A percentile compares a stretch with the other conserved stretches of the same genome.
Conservation (phyloP, 1,140 invertebrate species). For the Pseudomyrmex concolor region DNA sequence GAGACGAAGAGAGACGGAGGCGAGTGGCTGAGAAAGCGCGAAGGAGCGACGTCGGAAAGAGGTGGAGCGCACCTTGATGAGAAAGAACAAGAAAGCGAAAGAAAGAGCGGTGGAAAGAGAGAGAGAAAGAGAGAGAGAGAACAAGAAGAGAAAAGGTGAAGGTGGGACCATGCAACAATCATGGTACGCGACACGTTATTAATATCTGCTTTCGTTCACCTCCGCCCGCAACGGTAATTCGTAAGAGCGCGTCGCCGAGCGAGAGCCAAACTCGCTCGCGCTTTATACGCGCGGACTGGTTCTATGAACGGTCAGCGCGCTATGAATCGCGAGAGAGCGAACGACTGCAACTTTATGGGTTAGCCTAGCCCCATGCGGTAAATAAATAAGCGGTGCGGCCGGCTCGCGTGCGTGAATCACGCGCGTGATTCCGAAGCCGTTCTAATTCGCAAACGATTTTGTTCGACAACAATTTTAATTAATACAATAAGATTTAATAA, state of each 20-base stretch:
- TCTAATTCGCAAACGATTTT: neutral
- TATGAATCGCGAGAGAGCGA: neutral
- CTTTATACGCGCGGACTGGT: slow-evolving; percentile 36
- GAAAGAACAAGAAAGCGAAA: slow-evolving; percentile 61
- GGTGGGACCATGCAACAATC: slow-evolving; percentile 79
- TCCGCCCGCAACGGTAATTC: slow-evolving; percentile 66
- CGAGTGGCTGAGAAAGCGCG: slow-evolving; percentile 7
- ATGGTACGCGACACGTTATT: slow-evolving; percentile 79
- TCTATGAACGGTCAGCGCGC: neutral
- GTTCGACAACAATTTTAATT: neutral
- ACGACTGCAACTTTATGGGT: slow-evolving; percentile 23
- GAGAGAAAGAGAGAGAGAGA: slow-evolving; percentile 25
- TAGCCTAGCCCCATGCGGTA: slow-evolving; percentile 27
- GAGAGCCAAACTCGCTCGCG: slow-evolving; percentile 19
- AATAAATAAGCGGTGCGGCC: slow-evolving; percentile 35
- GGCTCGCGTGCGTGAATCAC: slow-evolving; percentile 44
- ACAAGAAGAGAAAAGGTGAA: slow-evolving; percentile 43
- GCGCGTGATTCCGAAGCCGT: slow-evolving; percentile 22
- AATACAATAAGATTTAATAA: neutral
- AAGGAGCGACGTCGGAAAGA: slow-evolving; percentile 48
- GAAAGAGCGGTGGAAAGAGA: slow-evolving; percentile 39
- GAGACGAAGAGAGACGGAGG: slow-evolving; percentile 29
- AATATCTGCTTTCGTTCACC: slow-evolving; percentile 78
- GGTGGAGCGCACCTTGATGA: slow-evolving; percentile 71
- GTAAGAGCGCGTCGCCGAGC: slow-evolving; percentile 57